phyloP scores from a whole-genome alignment of 2,113 vertebrate species.

The Coracopsis vasa region DNA sequence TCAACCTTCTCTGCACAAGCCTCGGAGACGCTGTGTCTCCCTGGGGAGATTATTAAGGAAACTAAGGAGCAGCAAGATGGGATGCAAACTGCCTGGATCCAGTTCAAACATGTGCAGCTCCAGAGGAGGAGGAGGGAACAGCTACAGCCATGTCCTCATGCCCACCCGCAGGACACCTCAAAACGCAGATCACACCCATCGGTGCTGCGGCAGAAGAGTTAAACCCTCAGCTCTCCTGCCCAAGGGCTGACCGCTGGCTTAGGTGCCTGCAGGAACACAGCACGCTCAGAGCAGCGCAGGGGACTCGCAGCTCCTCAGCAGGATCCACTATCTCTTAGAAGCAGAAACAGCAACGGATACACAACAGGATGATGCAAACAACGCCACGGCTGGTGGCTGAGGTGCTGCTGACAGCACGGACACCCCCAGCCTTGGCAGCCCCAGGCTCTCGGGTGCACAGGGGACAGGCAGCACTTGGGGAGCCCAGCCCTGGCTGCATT shows the following conservation, averaged over 20 bases:
- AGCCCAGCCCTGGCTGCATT: background rate
- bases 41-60: background rate
- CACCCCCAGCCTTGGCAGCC: background rate
- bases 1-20: background rate
- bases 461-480: background rate
- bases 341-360: background rate
- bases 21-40: background rate
- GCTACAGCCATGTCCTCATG: background rate
- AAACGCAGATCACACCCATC: background rate
- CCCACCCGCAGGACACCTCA: background rate
- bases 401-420: background rate
- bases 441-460: background rate
- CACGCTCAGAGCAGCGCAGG: background rate
- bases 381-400: background rate
- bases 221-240: background rate
- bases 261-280: background rate
- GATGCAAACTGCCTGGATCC: background rate
- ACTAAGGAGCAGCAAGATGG: background rate
- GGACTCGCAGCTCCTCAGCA: background rate
- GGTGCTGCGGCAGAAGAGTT: background rate
- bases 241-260: accelerated
- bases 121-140: background rate
- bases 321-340: background rate
- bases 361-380: background rate
- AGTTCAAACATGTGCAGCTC: background rate